Conservation (phyloP, 2,113 vertebrate genomes). For the Alouatta palliata region DNA sequence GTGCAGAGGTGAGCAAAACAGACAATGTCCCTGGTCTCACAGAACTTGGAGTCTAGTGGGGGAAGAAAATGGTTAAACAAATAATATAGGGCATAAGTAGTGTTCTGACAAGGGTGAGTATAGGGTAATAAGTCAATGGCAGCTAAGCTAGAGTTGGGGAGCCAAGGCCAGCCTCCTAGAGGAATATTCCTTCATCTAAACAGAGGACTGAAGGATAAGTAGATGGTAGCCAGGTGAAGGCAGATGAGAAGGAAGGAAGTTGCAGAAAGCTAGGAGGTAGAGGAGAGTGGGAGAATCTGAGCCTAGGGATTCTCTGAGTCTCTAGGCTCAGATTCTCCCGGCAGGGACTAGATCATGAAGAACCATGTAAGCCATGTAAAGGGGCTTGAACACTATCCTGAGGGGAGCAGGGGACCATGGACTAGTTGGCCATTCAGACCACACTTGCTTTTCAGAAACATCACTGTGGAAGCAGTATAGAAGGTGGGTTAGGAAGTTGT, state of each 20-base stretch:
- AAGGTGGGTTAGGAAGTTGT: neutral
- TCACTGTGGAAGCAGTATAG: neutral
- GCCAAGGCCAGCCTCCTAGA: neutral
- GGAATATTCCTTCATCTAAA: neutral
- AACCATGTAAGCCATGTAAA: neutral
- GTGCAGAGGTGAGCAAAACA: neutral
- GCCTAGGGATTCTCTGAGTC: neutral
- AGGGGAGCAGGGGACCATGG: neutral
- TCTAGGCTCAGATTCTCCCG: neutral
- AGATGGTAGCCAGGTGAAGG: constrained; percentile 25
- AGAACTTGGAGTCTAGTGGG: neutral
- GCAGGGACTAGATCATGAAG: neutral
- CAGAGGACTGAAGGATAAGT: constrained; percentile 19
- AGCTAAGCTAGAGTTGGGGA: neutral
- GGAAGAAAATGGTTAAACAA: neutral
- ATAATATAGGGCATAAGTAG: neutral
- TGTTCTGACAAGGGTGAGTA: neutral
- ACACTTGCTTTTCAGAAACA: constrained; percentile 28
- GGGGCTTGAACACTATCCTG: neutral
- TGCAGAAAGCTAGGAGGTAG: neutral
- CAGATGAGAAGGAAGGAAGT: neutral
- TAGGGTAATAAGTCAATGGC: neutral
- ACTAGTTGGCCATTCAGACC: constrained; percentile 13
- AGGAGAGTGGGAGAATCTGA: neutral
- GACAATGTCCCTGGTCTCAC: neutral